Base-by-base conservation (phyloP, 2,888 invertebrate species). In the Campopleginae sp. region DNA sequence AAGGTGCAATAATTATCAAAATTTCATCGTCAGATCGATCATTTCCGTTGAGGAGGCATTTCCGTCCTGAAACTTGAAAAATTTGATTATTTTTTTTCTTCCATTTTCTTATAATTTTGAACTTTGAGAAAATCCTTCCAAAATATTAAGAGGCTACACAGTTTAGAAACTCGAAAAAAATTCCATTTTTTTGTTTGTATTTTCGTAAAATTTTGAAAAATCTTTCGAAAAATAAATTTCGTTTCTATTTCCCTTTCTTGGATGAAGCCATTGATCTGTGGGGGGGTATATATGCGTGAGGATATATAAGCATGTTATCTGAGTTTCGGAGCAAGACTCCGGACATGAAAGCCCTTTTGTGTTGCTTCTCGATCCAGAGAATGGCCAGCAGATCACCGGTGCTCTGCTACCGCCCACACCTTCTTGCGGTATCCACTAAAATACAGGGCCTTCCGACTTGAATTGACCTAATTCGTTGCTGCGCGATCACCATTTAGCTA, bases 291-390 rank as follows among this genome's bases (percentile, higher is more conserved):
- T 79, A 65, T 23, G 54, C 68, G 74, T 74, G 19, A 31, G 38
- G 17, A 48, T 66, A 76, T 46, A 65, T 14, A n/a, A 6, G 6
- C n/a, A 71, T 51, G 51, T n/a, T 51, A 76, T 82, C 54, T 8
- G 65, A 54, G 65, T 54, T 82, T 79, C 76, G 23, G 75, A 75
- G 48, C 44, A 46, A 54, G 71, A 58, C 23, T 51, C 27, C 65
- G 54, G 85, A 78, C 79, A 81, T 85, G 75, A 82, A 78, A 85
- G 85, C 70, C 65, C 75, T 70, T 81, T 85, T 81, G 81, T 78
- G 78, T 63, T 70, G 51, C 65, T 51, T 54, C 76, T 81, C 66
- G 46, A 71, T 70, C 66, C 33, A 75, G 63, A 74, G 68, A 71
- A 63, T 81, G 63, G 78, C 54, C 63, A 80, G 84, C 63, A 80